Evolutionary conservation across 2,113 vertebrate genomes (phyloP).

Genomic region (Lophius piscatorius): DNA sequence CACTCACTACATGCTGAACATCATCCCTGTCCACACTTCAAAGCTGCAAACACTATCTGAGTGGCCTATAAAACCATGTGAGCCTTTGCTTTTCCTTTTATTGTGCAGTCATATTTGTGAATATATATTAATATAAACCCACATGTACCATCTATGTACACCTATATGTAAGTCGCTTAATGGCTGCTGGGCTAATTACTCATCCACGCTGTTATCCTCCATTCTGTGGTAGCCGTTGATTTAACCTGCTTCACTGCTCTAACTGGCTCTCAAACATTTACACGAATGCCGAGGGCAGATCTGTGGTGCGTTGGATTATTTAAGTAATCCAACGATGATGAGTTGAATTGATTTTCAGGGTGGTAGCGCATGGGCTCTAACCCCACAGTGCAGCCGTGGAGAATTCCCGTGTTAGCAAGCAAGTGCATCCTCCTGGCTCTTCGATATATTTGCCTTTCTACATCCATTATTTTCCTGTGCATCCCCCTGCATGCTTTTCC

Average conservation of each 20-base stretch:
- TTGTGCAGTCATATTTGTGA: conserved; percentile 1
- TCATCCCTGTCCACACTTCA: conserved; percentile 22
- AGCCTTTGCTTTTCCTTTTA: background rate
- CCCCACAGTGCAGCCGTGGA: conserved; percentile 15
- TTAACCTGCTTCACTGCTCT: conserved; percentile 45
- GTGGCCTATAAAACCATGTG: background rate
- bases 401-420: too few species aligned
- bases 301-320: conserved; percentile 48
- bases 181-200: conserved; percentile 33
- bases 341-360: conserved; percentile 54
- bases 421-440: too few species aligned
- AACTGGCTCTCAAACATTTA: conserved; percentile 8
- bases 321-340: conserved; percentile 49
- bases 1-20: conserved; percentile 31
- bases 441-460: too few species aligned
- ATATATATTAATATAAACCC: background rate
- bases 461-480: too few species aligned
- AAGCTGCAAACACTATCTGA: conserved; percentile 6
- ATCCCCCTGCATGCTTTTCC: conserved; percentile 16
- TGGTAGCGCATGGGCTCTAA: conserved; percentile 29
- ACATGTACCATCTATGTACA: conserved; percentile 12
- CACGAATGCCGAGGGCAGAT: conserved; percentile 18
- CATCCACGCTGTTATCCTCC: conserved; percentile 37
- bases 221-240: conserved; percentile 34
- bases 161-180: conserved; percentile 17